Percentiles rank a stretch among this genome's conserved stretches.
phyloP scores from a whole-genome alignment of 1,140 invertebrate genomes.

The Megalopta genalis region DNA sequence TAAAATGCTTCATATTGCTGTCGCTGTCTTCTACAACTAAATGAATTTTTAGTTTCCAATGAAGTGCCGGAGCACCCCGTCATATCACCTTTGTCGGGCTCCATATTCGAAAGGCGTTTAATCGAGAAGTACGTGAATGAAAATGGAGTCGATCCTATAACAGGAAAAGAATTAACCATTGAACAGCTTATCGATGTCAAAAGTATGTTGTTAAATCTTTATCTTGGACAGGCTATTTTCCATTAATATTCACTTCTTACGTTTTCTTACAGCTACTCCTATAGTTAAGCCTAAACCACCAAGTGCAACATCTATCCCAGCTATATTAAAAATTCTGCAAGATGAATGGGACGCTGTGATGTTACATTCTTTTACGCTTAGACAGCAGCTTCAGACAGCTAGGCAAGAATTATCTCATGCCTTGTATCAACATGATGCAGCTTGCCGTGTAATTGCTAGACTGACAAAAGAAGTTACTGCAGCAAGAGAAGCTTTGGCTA shows the following conservation, averaged over 20 bases:
- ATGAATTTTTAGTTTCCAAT: conserved; percentile 90
- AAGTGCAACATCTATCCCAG: conserved; percentile 98
- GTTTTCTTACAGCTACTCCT: conserved; percentile 85
- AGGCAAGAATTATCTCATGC: conserved; percentile 94
- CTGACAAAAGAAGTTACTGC: conserved; percentile 99
- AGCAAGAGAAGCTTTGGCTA: conserved; percentile 97
- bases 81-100: conserved; percentile 96
- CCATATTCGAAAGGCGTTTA: conserved; percentile 96
- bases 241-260: background rate
- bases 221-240: conserved; percentile 12
- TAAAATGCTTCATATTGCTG: conserved; percentile 40
- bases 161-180: conserved; percentile 90
- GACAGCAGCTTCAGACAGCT: conserved; percentile 98
- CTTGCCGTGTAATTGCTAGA: conserved; percentile 98
- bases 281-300: conserved; percentile 98
- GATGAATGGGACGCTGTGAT: conserved; percentile 99
- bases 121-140: conserved; percentile 98
- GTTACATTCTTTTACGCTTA: conserved; percentile 97
- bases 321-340: conserved; percentile 97
- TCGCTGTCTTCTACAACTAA: conserved; percentile 19
- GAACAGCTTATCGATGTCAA: conserved; percentile 97
- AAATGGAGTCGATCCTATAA: conserved; percentile 98
- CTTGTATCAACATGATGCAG: conserved; percentile 97
- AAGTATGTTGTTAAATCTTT: conserved; percentile 82
- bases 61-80: conserved; percentile 98